Evolutionary conservation across 1,140 invertebrate genomes (phyloP), one percentile per base, ranked within the genome.

Genomic region (Phymorhynchus buccinoides): DNA sequence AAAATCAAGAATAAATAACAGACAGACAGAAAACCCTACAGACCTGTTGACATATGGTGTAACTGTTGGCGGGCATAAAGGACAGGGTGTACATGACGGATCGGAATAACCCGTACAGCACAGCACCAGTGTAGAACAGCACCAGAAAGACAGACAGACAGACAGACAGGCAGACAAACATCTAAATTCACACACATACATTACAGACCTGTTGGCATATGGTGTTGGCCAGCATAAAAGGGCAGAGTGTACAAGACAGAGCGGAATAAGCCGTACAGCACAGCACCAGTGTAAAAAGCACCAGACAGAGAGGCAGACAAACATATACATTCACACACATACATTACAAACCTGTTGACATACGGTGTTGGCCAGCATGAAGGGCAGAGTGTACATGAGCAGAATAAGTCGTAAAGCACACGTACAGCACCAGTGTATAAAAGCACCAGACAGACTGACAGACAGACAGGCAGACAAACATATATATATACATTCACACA

Each of bases 181-280:
- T 4, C n/a, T 27, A 66, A 16, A 66, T 52, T 12, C 62, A 66
- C 9, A 66, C 62, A 66, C 9, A 66, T n/a, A 66, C 9, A 52
- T n/a, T 9, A 71, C 32, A 30, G 18, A 83, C 81, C 66, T 83
- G 62, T n/a, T 83, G 81, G 32, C 81, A 83, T 16, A 71, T 66
- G 22, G 68, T 41, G 66, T 73, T 71, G 62, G 81, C 81, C 81
- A 83, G 37, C 81, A 83, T 83, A 14, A 71, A n/a, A 83, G n/a
- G 81, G 81, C 37, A 83, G 30, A 9, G 81, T 83, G 30, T 83
- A 68, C 66, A 83, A 42, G 16, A 73, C 66, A n/a, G 62, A 66
- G 14, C 81, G 62, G 66, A 66, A 71, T 1, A 73, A 9, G n/a
- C 81, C 81, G n/a, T 30, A 42, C 62, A 83, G 22, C 0, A 39